These are phyloP conservation scores for Cebuella pygmaea DNA, from an alignment of 2,797 vertebrate species.

Conservation along the genomic window DNA sequence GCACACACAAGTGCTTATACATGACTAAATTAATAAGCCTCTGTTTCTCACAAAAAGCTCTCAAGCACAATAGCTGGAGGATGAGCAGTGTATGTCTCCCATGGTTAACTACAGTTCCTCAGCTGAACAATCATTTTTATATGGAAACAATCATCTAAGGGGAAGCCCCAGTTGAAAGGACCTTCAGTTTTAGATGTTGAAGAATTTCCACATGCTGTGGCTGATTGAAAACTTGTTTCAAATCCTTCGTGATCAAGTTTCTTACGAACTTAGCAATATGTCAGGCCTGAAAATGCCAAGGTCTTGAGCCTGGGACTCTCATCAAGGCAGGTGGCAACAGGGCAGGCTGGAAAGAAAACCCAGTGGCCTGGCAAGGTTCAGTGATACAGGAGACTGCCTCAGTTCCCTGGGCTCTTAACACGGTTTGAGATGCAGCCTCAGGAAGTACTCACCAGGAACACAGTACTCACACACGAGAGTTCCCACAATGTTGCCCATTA, in stretches of 20 bases:
- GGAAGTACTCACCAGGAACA: neutral
- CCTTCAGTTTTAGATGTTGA: neutral
- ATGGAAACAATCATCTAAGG: neutral
- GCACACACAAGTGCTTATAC: neutral
- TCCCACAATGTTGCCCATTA: no score
- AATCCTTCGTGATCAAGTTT: neutral
- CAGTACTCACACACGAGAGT: no score
- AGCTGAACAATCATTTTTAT: neutral
- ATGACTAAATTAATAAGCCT: neutral
- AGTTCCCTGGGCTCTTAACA: rapidly evolving
- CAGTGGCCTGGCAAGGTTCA: no score
- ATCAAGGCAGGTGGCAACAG: neutral
- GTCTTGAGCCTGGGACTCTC: neutral
- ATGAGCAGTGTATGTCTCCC: no score
- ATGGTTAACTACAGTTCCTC: neutral
- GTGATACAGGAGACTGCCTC: rapidly evolving
- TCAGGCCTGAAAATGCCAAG: neutral
- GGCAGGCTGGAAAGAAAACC: neutral
- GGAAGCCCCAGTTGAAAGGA: neutral
- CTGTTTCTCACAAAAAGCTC: neutral
- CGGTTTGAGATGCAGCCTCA: neutral
- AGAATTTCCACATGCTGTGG: neutral
- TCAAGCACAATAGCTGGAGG: neutral
- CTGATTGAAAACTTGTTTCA: neutral
- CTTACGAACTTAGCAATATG: neutral